Percentiles rank a stretch among this genome's conserved stretches.
Evolutionary conservation across 2,113 vertebrate genomes (phyloP).

Genomic region (Caloenas nicobarica): DNA sequence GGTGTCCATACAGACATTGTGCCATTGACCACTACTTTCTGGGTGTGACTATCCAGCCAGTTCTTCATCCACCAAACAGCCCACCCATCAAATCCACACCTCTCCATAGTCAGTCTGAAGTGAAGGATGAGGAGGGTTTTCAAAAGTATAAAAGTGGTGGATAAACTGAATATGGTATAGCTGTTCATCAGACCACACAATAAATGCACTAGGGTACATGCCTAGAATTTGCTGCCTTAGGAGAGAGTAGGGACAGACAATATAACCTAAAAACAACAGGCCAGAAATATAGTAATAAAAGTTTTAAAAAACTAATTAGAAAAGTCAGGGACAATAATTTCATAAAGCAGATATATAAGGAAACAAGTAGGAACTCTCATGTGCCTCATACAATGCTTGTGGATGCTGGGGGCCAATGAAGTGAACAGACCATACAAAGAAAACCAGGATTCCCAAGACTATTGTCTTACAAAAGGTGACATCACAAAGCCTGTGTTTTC

Average conservation of each 20-base stretch:
- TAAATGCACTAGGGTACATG: neutral
- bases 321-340: neutral
- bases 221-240: neutral
- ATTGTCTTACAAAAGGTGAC: neutral
- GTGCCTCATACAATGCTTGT: neutral
- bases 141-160: neutral
- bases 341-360: neutral
- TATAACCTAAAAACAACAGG: neutral
- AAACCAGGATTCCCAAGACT: neutral
- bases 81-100: no score
- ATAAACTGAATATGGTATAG: neutral
- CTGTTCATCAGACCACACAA: neutral
- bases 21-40: no score
- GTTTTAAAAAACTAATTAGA: neutral
- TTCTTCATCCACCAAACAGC: no score
- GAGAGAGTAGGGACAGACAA: neutral
- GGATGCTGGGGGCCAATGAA: fast-evolving
- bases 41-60: no score
- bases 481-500: neutral
- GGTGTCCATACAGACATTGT: no score
- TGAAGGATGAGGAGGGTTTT: neutral
- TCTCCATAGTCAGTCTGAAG: neutral
- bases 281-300: neutral
- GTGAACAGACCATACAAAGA: neutral
- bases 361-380: neutral